Conservation (phyloP, 2,797 vertebrate genomes). For the Botia kubotai region DNA sequence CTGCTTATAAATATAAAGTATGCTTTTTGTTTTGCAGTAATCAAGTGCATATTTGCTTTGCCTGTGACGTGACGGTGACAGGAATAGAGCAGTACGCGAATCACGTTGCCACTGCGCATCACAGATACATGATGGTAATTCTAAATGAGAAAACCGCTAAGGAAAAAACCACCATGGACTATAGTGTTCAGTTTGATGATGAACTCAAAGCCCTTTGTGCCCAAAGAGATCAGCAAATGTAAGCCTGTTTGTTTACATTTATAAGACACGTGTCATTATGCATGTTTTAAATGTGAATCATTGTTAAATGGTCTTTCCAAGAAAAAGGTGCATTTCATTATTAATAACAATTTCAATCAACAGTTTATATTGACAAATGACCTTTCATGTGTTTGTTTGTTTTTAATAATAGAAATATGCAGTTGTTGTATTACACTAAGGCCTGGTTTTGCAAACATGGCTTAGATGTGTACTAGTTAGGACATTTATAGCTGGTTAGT, state of each 20-base stretch:
- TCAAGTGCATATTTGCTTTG: conserved; percentile 68
- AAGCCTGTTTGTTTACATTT: not conserved
- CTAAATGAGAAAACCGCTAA: conserved; percentile 19
- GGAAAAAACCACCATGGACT: conserved; percentile 12
- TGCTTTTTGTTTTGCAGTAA: conserved; percentile 14
- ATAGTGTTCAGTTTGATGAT: not conserved
- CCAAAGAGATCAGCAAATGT: conserved; percentile 26
- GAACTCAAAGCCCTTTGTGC: conserved; percentile 28
- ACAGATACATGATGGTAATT: conserved; percentile 57
- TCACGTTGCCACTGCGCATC: conserved; percentile 65
- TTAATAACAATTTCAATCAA: too few relatives aligned
- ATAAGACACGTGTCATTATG: not conserved
- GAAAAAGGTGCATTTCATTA: too few relatives aligned
- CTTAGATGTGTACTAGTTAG: too few relatives aligned
- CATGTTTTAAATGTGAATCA: not conserved
- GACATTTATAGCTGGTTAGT: too few relatives aligned
- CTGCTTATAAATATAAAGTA: not conserved
- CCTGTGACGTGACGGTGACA: conserved; percentile 55
- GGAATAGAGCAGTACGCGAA: conserved; percentile 56
- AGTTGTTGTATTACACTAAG: not conserved
- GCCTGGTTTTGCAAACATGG: too few relatives aligned
- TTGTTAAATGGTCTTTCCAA: not conserved
- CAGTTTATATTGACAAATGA: not conserved
- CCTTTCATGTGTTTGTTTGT: not conserved
- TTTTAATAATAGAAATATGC: not conserved